Evolutionary conservation across 2,113 vertebrate species (phyloP).

Genomic region (Hoplias malabaricus): DNA sequence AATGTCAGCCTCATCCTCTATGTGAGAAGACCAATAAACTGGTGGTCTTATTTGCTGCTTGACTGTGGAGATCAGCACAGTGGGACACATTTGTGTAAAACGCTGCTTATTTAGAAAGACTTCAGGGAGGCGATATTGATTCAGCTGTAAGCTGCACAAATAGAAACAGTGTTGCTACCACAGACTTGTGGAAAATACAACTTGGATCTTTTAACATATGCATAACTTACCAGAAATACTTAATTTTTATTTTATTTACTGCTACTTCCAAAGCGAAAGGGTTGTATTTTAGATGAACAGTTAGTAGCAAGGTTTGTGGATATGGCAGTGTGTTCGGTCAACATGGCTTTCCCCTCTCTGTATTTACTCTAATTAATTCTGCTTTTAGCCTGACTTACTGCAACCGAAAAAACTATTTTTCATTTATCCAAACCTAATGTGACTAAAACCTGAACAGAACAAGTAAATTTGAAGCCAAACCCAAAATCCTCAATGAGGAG

Average conservation of each 20-base stretch:
- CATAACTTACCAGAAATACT: neutral
- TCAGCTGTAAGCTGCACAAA: constrained; percentile 75
- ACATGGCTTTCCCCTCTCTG: too few relatives aligned
- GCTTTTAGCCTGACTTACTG: too few relatives aligned
- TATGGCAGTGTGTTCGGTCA: too few relatives aligned
- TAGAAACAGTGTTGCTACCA: constrained; percentile 32
- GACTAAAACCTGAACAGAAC: too few relatives aligned
- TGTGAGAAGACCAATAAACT: neutral
- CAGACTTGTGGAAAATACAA: neutral
- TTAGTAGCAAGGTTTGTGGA: too few relatives aligned
- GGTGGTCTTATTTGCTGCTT: constrained; percentile 18
- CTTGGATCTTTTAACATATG: neutral
- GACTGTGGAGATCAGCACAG: constrained; percentile 22
- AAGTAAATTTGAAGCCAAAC: too few relatives aligned
- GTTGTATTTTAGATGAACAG: too few relatives aligned
- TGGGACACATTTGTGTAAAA: constrained; percentile 24
- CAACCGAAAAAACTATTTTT: too few relatives aligned
- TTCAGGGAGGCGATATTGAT: constrained; percentile 50
- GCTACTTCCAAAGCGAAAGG: too few relatives aligned
- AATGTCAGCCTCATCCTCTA: neutral
- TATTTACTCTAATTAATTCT: too few relatives aligned
- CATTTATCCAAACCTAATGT: too few relatives aligned
- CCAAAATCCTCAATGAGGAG: too few relatives aligned
- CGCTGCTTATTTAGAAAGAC: constrained; percentile 37
- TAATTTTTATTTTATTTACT: neutral